phyloP scores from a whole-genome alignment of 1,140 invertebrate genomes.

The Sesamia nonagrioides region DNA sequence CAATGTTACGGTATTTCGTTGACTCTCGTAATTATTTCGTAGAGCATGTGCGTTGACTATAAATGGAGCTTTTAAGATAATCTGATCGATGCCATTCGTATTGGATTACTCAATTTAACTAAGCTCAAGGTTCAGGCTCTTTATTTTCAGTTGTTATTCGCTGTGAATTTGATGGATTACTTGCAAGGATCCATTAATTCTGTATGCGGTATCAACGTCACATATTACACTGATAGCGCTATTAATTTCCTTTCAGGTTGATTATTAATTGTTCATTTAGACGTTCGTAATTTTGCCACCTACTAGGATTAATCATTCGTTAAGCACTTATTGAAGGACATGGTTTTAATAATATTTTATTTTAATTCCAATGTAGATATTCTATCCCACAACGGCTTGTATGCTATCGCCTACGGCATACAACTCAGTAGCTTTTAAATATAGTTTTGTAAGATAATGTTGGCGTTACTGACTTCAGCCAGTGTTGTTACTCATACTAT shows the following conservation, averaged over 20 bases:
- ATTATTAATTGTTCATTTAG: slow-evolving; percentile 22
- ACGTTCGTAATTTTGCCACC: neutral
- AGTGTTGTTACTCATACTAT: neutral
- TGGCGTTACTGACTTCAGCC: neutral
- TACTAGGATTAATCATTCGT: neutral
- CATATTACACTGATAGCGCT: neutral
- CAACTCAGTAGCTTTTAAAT: neutral
- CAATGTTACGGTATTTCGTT: slow-evolving; percentile 62
- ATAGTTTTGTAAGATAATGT: slow-evolving; percentile 3
- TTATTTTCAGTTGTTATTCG: slow-evolving; percentile 44
- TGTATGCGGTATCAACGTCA: slow-evolving; percentile 40
- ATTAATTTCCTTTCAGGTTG: slow-evolving; percentile 19
- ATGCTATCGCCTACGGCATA: neutral
- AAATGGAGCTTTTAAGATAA: slow-evolving; percentile 54
- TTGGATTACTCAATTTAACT: slow-evolving; percentile 50
- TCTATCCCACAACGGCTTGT: neutral
- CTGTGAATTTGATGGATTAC: slow-evolving; percentile 45
- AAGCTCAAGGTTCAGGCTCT: slow-evolving; percentile 45
- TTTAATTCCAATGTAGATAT: neutral
- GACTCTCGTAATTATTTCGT: slow-evolving; percentile 62
- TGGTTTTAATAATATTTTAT: neutral
- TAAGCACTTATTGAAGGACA: neutral
- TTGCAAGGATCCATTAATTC: slow-evolving; percentile 29
- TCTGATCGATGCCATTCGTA: slow-evolving; percentile 49
- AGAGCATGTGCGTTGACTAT: slow-evolving; percentile 50